A percentile compares a stretch with the other conserved stretches of the same genome.
Evolutionary conservation across 2,113 vertebrate species (phyloP).

Genomic region (Lutjanus erythropterus): DNA sequence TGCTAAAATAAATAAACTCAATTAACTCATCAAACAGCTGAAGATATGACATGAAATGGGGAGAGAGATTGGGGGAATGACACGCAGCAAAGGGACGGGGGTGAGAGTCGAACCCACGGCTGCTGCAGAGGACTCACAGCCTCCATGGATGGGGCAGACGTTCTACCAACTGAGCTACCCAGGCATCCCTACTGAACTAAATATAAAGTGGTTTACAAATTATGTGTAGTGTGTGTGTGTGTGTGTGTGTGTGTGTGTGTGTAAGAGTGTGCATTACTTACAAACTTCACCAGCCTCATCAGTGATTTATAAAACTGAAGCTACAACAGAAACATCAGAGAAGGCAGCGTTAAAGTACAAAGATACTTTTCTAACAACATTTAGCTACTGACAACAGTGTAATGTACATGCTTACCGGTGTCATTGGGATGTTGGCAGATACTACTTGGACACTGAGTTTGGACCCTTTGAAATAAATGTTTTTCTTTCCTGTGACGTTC

Average conservation of each 20-base stretch:
- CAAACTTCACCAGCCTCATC: slow-evolving; percentile 26
- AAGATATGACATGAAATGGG: too few relatives aligned
- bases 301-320: slow-evolving; percentile 44
- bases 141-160: too few relatives aligned
- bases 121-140: too few relatives aligned
- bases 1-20: too few relatives aligned
- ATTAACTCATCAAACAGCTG: too few relatives aligned
- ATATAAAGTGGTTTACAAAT: neutral
- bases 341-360: neutral
- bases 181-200: too few relatives aligned
- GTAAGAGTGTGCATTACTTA: slow-evolving; percentile 40
- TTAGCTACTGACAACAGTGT: neutral
- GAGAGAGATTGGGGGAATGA: too few relatives aligned
- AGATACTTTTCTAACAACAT: neutral
- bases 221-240: too few relatives aligned
- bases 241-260: too few relatives aligned
- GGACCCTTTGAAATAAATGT: rapidly evolving
- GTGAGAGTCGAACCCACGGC: too few relatives aligned
- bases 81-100: too few relatives aligned
- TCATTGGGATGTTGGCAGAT: rapidly evolving
- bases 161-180: too few relatives aligned
- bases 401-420: slow-evolving; percentile 18
- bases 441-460: neutral
- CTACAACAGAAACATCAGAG: slow-evolving; percentile 58
- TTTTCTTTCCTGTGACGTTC: rapidly evolving